Conservation (phyloP, 2,888 invertebrate species). For the Drosophila rubida region DNA sequence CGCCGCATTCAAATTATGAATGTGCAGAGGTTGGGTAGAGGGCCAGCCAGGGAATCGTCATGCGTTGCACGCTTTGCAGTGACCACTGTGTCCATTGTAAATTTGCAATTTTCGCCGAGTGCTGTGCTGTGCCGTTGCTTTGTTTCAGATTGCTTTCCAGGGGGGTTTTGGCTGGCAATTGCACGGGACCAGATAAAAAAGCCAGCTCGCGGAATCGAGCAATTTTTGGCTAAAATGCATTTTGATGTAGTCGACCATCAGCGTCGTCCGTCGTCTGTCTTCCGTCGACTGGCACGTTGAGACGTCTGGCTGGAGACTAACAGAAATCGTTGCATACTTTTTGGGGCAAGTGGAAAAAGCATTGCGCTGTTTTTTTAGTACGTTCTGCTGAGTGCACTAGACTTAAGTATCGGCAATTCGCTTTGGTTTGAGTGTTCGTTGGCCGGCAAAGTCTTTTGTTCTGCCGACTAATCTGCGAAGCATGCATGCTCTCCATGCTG, state of each 20-base stretch:
- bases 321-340: conserved; percentile 41
- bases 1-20: conserved; percentile 72
- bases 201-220: conserved; percentile 34
- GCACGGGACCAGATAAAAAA: conserved; percentile 1
- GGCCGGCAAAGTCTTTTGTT: conserved; percentile 40
- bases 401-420: conserved; percentile 51
- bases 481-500: conserved; percentile 51
- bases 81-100: conserved; percentile 64
- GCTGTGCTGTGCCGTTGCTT: conserved; percentile 63
- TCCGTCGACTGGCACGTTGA: conserved; percentile 23
- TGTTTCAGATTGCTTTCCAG: conserved; percentile 62
- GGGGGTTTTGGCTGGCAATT: background rate
- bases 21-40: background rate
- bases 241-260: conserved; percentile 68
- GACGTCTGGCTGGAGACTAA: conserved; percentile 36
- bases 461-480: conserved; percentile 59
- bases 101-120: conserved; percentile 76
- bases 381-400: conserved; percentile 1
- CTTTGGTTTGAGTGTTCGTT: conserved; percentile 35
- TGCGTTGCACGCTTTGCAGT: conserved; percentile 30
- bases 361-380: conserved; percentile 34
- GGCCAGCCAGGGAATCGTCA: conserved; percentile 28
- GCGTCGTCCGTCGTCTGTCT: too few relatives aligned
- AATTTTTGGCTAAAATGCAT: conserved; percentile 73
- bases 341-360: conserved; percentile 13